Base-by-base conservation (phyloP, 2,888 invertebrate genomes). In the Amaurobius ferox region DNA sequence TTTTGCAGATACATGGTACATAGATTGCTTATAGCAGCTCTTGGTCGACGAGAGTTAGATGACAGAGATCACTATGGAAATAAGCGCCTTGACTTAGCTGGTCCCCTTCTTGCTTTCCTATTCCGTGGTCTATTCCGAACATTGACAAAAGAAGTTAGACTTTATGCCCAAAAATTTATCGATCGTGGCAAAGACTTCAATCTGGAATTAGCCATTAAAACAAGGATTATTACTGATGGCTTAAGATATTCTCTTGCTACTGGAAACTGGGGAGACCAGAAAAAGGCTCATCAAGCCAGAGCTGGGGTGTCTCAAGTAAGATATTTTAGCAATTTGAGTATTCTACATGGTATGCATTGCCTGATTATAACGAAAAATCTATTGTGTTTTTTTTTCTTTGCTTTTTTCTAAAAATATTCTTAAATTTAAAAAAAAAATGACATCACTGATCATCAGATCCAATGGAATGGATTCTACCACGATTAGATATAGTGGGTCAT, bases 31-130 rank as follows among this genome's bases (percentile, higher is more conserved):
- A 92, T 99, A 88, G 99, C 99, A 72, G 96, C 99, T 16, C 93
- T 99, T 85, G 98, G 98, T 87, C 94, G 99, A n/a, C 93, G 99
- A 88, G 99, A 99, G 92, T 93, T 99, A 64, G 99, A 99, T 92
- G 99, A 99, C 93, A 94, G 99, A 91, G 99, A 99, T 98, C 99
- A 99, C 92, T 99, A 99, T 91, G 99, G 99, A 61, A 99, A 99
- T 92, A 99, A 99, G 91, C 94, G 99, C 89, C 93, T 99, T 78
- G 99, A 99, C 93, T 93, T 99, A 87, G 99, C 99, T 89, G 99
- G 99, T 9, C 99, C 99, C 0, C 92, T 99, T 78, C 91, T 99
- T 86, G 99, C 99, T 40, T 99, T 98, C 91, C 93, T 99, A 32
- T 99, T 99, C 91, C 94, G 99, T 91, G 99, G 98, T 0, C 92